phyloP scores from a whole-genome alignment of 2,888 invertebrate genomes.

The Priocnemis perturbator region DNA sequence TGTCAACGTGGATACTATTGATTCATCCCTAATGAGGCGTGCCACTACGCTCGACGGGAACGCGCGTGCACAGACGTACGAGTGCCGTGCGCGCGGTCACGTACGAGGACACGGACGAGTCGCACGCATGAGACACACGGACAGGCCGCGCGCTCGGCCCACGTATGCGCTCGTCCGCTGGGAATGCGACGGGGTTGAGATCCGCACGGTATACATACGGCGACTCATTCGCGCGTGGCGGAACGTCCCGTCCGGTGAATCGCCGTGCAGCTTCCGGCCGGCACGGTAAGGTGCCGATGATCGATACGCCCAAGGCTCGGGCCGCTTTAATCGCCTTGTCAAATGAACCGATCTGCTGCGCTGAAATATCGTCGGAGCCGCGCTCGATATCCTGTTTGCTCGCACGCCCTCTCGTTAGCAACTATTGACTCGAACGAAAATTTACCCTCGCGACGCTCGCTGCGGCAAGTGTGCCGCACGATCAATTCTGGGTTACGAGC shows the following conservation, averaged over 20 bases:
- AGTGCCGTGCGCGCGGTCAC: background rate
- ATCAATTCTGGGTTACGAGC: too few species aligned
- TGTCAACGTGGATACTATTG: constrained; percentile 64
- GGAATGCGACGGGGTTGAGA: constrained; percentile 11
- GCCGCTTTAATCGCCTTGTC: too few species aligned
- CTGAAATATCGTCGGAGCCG: too few species aligned
- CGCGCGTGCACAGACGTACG: constrained; percentile 33
- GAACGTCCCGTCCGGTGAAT: constrained; percentile 22
- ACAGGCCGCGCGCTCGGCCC: too few species aligned
- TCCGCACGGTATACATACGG: constrained; percentile 23
- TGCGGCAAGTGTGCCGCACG: too few species aligned
- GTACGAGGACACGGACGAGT: too few species aligned
- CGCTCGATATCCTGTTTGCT: too few species aligned
- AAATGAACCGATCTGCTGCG: too few species aligned
- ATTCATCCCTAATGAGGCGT: constrained; percentile 65
- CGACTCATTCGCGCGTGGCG: constrained; percentile 45
- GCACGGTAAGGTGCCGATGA: constrained; percentile 28
- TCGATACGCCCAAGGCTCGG: too few species aligned
- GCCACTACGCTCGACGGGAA: constrained; percentile 31
- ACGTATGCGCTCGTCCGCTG: background rate
- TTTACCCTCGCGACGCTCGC: too few species aligned
- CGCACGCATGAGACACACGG: background rate
- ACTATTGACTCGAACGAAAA: too few species aligned
- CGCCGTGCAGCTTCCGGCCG: constrained; percentile 14
- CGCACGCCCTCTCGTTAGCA: too few species aligned